A percentile compares a stretch with the other conserved stretches of the same genome.
phyloP scores from a whole-genome alignment of 2,797 vertebrate species.

The Leucoraja ocellata region DNA sequence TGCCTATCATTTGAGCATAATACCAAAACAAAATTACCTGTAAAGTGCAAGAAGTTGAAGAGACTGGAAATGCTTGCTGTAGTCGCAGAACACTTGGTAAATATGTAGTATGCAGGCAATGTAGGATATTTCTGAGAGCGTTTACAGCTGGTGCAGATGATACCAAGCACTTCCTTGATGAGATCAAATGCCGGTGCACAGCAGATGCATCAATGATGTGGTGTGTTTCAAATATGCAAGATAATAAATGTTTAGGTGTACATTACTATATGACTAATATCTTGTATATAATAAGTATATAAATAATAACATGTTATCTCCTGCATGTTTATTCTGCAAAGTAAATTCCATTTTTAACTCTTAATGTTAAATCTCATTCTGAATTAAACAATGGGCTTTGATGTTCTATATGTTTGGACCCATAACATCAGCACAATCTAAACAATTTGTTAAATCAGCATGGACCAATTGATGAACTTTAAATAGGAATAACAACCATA shows the following conservation, averaged over 20 bases:
- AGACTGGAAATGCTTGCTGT: conserved; percentile 27
- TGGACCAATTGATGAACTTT: neutral
- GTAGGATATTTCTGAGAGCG: neutral
- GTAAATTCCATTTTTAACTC: neutral
- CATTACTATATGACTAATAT: neutral
- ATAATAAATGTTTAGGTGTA: neutral
- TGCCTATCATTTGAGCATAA: neutral
- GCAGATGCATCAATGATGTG: conserved; percentile 25
- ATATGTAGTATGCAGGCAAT: neutral
- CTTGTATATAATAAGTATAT: too few relatives aligned
- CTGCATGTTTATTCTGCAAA: neutral
- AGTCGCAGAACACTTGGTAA: neutral
- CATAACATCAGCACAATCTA: neutral
- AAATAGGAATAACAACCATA: neutral
- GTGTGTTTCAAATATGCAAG: neutral
- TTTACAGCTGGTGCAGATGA: conserved; percentile 35
- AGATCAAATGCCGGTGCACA: neutral
- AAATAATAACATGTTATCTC: neutral
- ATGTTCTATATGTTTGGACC: neutral
- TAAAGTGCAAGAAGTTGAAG: neutral
- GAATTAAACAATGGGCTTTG: neutral
- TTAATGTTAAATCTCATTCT: neutral
- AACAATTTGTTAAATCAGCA: neutral
- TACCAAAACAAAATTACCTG: conserved; percentile 1
- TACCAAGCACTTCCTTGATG: neutral